Conservation (phyloP, 2,888 invertebrate genomes). For the Tipula lateralis region DNA sequence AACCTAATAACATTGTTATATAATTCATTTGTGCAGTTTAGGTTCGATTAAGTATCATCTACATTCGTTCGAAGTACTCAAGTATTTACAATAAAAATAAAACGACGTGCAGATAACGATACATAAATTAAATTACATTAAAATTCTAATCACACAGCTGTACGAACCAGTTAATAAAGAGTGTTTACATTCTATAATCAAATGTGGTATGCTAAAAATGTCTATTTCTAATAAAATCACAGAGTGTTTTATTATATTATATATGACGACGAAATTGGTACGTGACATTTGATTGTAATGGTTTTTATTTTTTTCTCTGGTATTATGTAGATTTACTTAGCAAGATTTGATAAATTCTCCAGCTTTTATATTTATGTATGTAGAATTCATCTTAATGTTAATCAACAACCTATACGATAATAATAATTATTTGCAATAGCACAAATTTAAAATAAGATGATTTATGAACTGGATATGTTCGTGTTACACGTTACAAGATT, state of each 20-base stretch:
- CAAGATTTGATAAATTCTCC: neutral
- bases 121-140: neutral
- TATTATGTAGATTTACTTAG: neutral
- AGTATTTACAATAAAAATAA: too few species aligned
- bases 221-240: neutral
- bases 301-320: neutral
- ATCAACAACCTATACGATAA: neutral
- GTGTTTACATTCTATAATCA: slow-evolving; percentile 1
- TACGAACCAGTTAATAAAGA: neutral
- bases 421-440: neutral
- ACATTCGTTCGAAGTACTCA: too few species aligned
- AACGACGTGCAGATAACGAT: too few species aligned
- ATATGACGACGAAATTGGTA: neutral
- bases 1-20: too few species aligned
- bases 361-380: neutral
- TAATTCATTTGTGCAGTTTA: too few species aligned
- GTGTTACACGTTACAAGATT: neutral
- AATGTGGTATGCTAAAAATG: neutral
- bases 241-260: neutral
- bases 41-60: too few species aligned
- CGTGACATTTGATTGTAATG: neutral
- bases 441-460: neutral
- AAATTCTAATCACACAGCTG: neutral
- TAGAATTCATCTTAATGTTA: neutral
- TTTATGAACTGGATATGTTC: neutral